Base-by-base conservation (phyloP, 2,888 invertebrate genomes). In the Volucella inflata region DNA sequence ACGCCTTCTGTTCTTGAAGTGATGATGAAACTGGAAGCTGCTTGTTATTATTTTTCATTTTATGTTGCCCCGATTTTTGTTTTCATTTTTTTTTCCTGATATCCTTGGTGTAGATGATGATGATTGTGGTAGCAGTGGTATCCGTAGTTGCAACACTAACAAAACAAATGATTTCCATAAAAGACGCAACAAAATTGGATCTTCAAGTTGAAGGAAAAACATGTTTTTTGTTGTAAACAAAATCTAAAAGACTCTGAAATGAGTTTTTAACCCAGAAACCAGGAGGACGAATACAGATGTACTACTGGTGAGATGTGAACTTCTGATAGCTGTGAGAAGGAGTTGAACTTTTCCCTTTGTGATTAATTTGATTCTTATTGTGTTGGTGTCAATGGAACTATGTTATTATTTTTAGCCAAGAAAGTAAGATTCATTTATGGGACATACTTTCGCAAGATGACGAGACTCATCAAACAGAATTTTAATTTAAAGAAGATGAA, bases 31-130 rank as follows among this genome's bases (percentile, higher is more conserved):
- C 62, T 76, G 85, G 85, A 81, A 72, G 85, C 77, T 77, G 14
- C 76, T 68, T 48, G 80, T 81, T 81, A 81, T 85, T 81, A 85
- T 77, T 76, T 81, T 60, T 85, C 55, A 68, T 85, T 76, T 67
- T 67, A 53, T 50, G 50, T 76, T 1, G 4, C 14, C 30, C 30
- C 30, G 30, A 30, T 16, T 16, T 8, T 38, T 44, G 42, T 51
- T 42, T 10, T n/a, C 6, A 14, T 9, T 44, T 40, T 17, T 17
- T 12, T 46, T 46, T 46, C 16, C 10, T 42, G 17, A n/a, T n/a
- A 48, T 21, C 38, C 42, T 14, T 48, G 42, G 42, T 40, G 11
- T 40, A 6, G 6, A 30, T 30, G 30, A 30, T 30, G 30, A 30
- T 30, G 6, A 6, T 30, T 30, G 30, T 30, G 30, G 30, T 30